Evolutionary conservation across 2,888 invertebrate genomes (phyloP), one percentile per base, ranked within the genome.

Genomic region (Entomobrya multifasciata): DNA sequence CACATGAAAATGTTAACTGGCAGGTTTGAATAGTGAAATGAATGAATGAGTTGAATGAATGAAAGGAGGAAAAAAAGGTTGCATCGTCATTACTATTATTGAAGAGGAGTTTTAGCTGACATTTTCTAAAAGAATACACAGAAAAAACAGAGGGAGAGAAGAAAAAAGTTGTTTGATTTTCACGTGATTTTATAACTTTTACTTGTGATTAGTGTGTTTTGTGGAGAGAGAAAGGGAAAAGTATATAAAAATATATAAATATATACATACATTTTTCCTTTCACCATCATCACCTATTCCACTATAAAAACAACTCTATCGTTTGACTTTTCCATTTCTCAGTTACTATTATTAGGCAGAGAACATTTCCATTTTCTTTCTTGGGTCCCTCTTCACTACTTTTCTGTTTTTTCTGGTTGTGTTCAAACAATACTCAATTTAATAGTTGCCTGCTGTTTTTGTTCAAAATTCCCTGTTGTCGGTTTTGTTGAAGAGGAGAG

Each of bases 351-450:
- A 52, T 41, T 65, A 70, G 36, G 20, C 67, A 67, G 47, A 80
- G 41, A 36, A 55, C 67, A 65, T 80, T 72, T 52, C 49, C 27
- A 72, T 72, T 65, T 65, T 72, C 52, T 49, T 41, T 79, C 55
- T 78, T 52, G n/a, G n/a, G 36, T 8, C 8, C 8, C 8, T 36
- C 36, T 36, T 36, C 36, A 4, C 36, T 36, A 36, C 36, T 36
- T 36, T n/a, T n/a, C n/a, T n/a, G n/a, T n/a, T n/a, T 13, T 47
- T 27, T n/a, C 41, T n/a, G 76, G 67, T 27, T 8, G 76, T 86
- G 36, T 74, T 86, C 79, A 86, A 82, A 86, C 80, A 86, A 86
- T 60, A 77, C 62, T 81, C 76, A 86, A 80, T 76, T 84, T 84
- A 84, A 77, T 77, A 65, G 77, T 27, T 84, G 70, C 77, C 84